phyloP scores from a whole-genome alignment of 2,888 invertebrate species.

The Cantharis nigra region DNA sequence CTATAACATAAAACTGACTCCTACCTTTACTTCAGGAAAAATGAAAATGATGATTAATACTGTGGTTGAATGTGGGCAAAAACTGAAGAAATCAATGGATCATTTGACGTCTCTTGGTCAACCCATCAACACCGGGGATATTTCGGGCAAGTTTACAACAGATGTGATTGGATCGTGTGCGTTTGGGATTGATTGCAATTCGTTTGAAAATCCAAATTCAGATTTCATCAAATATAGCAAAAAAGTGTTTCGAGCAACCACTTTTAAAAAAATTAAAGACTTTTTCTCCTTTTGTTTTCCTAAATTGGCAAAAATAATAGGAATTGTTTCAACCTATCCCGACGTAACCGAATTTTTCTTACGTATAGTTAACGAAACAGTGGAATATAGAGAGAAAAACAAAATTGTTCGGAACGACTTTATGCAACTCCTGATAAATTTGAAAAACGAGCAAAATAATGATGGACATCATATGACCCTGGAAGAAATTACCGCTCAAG shows the following conservation, averaged over 20 bases:
- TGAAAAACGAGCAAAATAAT: slow-evolving; percentile 29
- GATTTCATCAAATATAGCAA: slow-evolving; percentile 52
- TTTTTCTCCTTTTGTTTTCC: slow-evolving; percentile 28
- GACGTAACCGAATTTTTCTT: slow-evolving; percentile 54
- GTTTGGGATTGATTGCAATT: slow-evolving; percentile 64
- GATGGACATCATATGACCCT: slow-evolving; percentile 4
- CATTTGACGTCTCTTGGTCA: not conserved
- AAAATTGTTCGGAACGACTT: slow-evolving; percentile 58
- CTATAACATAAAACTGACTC: too few relatives aligned
- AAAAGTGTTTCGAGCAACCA: slow-evolving; percentile 20
- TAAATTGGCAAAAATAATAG: slow-evolving; percentile 32
- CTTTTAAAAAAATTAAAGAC: slow-evolving; percentile 10
- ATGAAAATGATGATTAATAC: slow-evolving; percentile 34
- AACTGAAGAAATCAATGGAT: slow-evolving; percentile 17
- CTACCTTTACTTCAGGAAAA: slow-evolving; percentile 34
- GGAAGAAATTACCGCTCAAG: slow-evolving; percentile 37
- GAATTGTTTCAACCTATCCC: slow-evolving; percentile 31
- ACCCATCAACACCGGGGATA: slow-evolving; percentile 46
- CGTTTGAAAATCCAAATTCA: slow-evolving; percentile 59
- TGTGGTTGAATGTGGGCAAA: slow-evolving; percentile 14
- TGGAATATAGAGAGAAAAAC: slow-evolving; percentile 53
- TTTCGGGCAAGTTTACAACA: slow-evolving; percentile 61
- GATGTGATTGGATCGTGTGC: slow-evolving; percentile 64
- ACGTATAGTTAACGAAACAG: slow-evolving; percentile 51
- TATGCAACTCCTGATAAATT: slow-evolving; percentile 54